Evolutionary conservation across 2,797 vertebrate species (phyloP).

Genomic region (Onychomys torridus): DNA sequence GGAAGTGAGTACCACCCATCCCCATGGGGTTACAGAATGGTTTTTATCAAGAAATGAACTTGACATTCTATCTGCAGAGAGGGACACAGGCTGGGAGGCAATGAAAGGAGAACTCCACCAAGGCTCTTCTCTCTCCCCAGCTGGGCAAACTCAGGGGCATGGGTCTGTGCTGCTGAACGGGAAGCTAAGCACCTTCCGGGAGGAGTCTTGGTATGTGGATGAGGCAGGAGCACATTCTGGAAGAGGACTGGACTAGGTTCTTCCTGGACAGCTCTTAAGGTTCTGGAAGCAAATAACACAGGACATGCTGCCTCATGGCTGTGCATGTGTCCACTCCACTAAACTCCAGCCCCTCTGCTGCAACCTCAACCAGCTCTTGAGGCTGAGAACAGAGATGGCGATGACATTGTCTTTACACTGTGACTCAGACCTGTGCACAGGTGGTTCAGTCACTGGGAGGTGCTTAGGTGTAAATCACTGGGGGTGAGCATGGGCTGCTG

Average conservation of each 20-base stretch:
- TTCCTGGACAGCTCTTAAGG: not conserved
- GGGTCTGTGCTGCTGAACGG: not conserved
- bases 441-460: accelerated
- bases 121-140: not conserved
- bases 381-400: not conserved
- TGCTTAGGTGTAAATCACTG: not conserved
- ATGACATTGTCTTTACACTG: not conserved
- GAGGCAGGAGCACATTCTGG: not conserved
- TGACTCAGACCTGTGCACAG: not conserved
- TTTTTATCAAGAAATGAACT: not conserved
- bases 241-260: not conserved
- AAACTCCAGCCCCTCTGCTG: not conserved
- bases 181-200: not conserved
- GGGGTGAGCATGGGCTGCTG: not conserved
- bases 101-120: no score
- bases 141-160: not conserved
- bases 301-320: not conserved
- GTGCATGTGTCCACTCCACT: accelerated
- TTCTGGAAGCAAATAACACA: not conserved
- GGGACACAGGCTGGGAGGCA: not conserved
- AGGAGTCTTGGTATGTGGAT: not conserved
- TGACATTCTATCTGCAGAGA: not conserved
- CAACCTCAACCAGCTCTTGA: not conserved
- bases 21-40: not conserved
- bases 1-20: not conserved